Conservation (phyloP, 2,113 vertebrate genomes). For the Octodon degus region DNA sequence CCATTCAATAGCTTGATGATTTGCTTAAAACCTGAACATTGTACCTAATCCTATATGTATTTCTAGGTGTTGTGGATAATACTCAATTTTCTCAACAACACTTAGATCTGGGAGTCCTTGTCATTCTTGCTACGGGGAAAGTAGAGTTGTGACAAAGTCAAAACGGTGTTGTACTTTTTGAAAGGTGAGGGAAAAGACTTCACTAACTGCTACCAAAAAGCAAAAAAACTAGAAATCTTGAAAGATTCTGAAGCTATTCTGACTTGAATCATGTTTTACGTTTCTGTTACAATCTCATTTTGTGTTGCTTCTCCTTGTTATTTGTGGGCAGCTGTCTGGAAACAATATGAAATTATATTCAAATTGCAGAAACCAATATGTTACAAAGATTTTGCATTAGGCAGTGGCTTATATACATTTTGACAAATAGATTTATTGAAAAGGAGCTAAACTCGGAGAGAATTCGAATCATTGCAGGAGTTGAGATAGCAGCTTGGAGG, state of each 20-base stretch:
- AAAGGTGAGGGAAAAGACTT: background rate
- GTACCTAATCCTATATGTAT: background rate
- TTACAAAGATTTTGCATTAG: conserved; percentile 40
- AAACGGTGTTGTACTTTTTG: background rate
- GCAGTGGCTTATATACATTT: conserved; percentile 37
- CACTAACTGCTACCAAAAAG: conserved; percentile 17
- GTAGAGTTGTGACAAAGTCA: background rate
- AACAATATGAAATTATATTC: conserved; percentile 65
- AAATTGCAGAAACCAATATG: conserved; percentile 53
- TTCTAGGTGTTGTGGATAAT: background rate
- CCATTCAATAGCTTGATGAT: background rate
- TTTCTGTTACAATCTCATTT: conserved; percentile 52
- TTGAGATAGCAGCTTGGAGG: conserved; percentile 14
- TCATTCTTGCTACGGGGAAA: background rate
- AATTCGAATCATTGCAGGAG: conserved; percentile 27
- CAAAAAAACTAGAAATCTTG: background rate
- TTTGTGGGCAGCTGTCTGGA: conserved; percentile 64
- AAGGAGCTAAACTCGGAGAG: conserved; percentile 19
- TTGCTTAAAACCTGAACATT: background rate
- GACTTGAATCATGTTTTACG: background rate
- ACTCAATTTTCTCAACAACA: conserved; percentile 3
- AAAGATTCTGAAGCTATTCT: conserved; percentile 9
- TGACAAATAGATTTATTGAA: conserved; percentile 53
- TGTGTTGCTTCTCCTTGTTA: conserved; percentile 66
- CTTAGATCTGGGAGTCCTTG: background rate